Evolutionary conservation across 2,113 vertebrate genomes (phyloP).

Genomic region (Bungarus multicinctus): DNA sequence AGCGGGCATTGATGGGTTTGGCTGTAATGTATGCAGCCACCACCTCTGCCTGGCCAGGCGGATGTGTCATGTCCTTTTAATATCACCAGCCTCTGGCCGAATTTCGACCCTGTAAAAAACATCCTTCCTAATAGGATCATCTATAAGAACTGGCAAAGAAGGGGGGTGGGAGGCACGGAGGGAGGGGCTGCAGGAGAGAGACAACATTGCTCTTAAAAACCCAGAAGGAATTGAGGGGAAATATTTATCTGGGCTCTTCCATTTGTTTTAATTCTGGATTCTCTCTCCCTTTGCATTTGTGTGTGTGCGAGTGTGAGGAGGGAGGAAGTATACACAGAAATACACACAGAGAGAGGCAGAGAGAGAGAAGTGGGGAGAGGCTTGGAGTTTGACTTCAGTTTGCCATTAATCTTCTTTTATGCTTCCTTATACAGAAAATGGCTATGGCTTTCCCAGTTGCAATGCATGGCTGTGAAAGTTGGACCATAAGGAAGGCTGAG

Average conservation of each 20-base stretch:
- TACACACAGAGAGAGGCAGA: constrained; percentile 1
- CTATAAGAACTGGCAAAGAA: constrained; percentile 22
- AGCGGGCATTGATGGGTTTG: constrained; percentile 71
- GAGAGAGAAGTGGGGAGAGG: background rate
- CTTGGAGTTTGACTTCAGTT: background rate
- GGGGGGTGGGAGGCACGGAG: background rate
- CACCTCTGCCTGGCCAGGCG: constrained; percentile 79
- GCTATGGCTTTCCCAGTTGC: too few species aligned
- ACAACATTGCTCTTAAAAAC: accelerated
- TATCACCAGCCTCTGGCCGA: constrained; percentile 93
- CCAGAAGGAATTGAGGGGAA: background rate
- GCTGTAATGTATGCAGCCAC: constrained; percentile 92
- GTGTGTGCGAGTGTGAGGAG: background rate
- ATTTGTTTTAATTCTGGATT: constrained; percentile 27
- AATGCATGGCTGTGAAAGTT: too few species aligned
- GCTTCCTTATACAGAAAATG: background rate
- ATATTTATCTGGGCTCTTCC: background rate
- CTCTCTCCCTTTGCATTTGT: constrained; percentile 19
- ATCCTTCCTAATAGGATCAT: constrained; percentile 57
- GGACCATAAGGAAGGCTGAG: too few species aligned
- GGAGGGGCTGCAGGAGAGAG: background rate
- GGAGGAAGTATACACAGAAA: background rate
- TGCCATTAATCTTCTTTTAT: constrained; percentile 13
- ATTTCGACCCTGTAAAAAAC: constrained; percentile 70
- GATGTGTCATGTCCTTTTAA: constrained; percentile 95